Percentiles rank a stretch among this genome's conserved stretches.
These are phyloP conservation scores for Hypomecis punctinalis DNA, from an alignment of 2,888 invertebrate genomes.

Conservation along the genomic window DNA sequence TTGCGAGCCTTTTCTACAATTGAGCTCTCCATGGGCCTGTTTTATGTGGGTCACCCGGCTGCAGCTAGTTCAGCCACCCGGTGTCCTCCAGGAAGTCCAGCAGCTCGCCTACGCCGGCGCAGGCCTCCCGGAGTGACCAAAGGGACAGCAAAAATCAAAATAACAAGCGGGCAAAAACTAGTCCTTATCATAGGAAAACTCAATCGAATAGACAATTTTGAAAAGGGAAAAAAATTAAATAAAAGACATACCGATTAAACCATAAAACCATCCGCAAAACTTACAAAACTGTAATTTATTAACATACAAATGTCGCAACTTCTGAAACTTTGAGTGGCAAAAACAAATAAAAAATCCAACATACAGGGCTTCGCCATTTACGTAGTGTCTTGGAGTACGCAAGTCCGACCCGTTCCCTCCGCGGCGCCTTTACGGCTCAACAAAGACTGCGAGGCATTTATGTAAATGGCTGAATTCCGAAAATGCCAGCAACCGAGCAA, in stretches of 20 bases:
- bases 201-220: too few relatives aligned
- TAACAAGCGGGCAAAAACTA: too few relatives aligned
- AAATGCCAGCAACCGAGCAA: slow-evolving; percentile 73
- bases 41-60: too few relatives aligned
- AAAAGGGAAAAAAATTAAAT: too few relatives aligned
- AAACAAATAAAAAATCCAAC: slow-evolving; percentile 58
- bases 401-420: slow-evolving; percentile 52
- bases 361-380: slow-evolving; percentile 55
- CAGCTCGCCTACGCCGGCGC: too few relatives aligned
- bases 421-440: slow-evolving; percentile 81
- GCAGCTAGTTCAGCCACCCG: too few relatives aligned
- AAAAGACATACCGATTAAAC: slow-evolving; percentile 28
- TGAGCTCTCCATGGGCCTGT: too few relatives aligned
- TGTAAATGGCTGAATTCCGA: slow-evolving; percentile 82
- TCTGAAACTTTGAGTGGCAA: slow-evolving; percentile 53
- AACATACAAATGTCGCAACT: slow-evolving; percentile 57
- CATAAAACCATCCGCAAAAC: slow-evolving; percentile 39
- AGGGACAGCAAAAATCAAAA: too few relatives aligned
- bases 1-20: too few relatives aligned
- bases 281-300: slow-evolving; percentile 43
- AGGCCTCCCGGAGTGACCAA: too few relatives aligned
- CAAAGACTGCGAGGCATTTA: slow-evolving; percentile 78
- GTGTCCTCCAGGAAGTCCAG: too few relatives aligned
- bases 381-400: slow-evolving; percentile 43
- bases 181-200: too few relatives aligned